phyloP scores from a whole-genome alignment of 2,888 invertebrate genomes.

The Phortica okadai region DNA sequence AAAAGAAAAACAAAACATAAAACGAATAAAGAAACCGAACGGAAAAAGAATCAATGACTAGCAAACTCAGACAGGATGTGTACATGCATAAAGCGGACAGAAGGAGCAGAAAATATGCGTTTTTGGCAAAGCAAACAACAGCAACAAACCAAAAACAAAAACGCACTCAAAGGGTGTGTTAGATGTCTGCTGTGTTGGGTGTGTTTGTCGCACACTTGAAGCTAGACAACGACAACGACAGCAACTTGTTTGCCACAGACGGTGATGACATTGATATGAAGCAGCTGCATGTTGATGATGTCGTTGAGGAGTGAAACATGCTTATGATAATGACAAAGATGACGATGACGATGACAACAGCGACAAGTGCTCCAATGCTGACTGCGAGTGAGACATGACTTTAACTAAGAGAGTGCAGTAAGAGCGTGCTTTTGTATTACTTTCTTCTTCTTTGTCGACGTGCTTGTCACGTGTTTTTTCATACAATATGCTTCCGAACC shows the following conservation, averaged over 20 bases:
- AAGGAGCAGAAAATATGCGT: constrained; percentile 60
- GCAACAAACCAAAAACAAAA: constrained; percentile 10
- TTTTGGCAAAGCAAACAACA: constrained; percentile 50
- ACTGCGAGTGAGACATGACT: no score
- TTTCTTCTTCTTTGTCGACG: no score
- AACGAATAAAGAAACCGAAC: neutral
- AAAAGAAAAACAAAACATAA: neutral
- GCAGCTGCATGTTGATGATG: neutral
- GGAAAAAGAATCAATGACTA: neutral
- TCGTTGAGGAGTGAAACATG: neutral
- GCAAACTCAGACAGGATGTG: constrained; percentile 10
- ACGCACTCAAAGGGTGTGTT: neutral
- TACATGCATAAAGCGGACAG: constrained; percentile 29
- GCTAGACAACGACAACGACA: neutral
- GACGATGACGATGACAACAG: constrained; percentile 3
- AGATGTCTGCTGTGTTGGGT: neutral
- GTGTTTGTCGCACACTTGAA: neutral
- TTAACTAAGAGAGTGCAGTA: no score
- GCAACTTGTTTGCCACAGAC: constrained; percentile 18
- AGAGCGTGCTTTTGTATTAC: no score
- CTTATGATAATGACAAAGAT: neutral
- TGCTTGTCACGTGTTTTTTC: no score
- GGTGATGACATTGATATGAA: neutral
- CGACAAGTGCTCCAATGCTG: no score
- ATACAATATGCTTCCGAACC: no score